Base-by-base conservation (phyloP, 1,140 invertebrate genomes). In the Bombus vancouverensis region DNA sequence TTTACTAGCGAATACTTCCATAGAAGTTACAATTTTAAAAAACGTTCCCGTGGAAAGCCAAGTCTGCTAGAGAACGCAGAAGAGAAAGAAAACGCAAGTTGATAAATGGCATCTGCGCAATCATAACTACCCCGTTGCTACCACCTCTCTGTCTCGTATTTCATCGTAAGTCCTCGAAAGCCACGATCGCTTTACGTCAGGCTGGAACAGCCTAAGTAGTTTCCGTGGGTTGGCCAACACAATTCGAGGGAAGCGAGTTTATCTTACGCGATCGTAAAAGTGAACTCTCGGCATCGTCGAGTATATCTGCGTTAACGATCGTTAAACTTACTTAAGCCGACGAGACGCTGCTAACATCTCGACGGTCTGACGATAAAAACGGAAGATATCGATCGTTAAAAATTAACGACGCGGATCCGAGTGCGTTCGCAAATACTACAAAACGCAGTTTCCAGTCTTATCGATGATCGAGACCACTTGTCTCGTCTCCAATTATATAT, bases 251-350 rank as follows among this genome's bases (percentile, higher is more conserved):
- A 47, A 71, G 39, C 80, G 44, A 81, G 81, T 90, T 90, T 87
- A 87, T 90, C 87, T 85, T 83, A 62, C 74, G 65, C 74, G 78
- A 85, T 76, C 88, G 85, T 90, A 85, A 89, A 87, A 75, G 71
- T 53, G 78, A 87, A 90, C 80, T 84, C 78, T 76, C 65, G 8
- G n/a, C 76, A 37, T 53, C 57, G 73, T 53, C 44, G 68, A 81
- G 70, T 87, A 66, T 90, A 90, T 89, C 81, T 80, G 77, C 75
- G 53, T 89, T 87, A 90, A 90, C 88, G 86, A 89, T 90, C 89
- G 74, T 90, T 87, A 90, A 89, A 90, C 88, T 89, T 85, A 66
- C 79, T 90, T 90, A 87, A 85, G 74, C 59, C 78, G 4, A 44
- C 32, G 66, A 68, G 74, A 65, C 59, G 79, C 70, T 87, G 89